A percentile compares a stretch with the other conserved stretches of the same genome.
Evolutionary conservation across 2,113 vertebrate genomes (phyloP).

Genomic region (Burhinus bistriatus): DNA sequence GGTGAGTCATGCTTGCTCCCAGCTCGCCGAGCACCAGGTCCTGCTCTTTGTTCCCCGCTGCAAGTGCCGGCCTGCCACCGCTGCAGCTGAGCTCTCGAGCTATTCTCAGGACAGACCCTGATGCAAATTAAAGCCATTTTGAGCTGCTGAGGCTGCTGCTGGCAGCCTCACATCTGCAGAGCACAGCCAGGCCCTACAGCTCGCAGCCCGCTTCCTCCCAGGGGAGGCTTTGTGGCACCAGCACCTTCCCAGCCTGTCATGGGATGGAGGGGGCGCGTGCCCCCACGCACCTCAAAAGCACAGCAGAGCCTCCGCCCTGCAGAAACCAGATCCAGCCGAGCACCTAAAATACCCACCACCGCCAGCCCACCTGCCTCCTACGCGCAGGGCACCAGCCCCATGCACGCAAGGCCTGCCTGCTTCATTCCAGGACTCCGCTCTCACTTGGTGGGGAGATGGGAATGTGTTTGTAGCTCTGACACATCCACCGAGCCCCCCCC

Average conservation of each 20-base stretch:
- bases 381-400: accelerated
- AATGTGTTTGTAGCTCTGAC: accelerated
- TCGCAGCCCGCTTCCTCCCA: constrained; percentile 38
- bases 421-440: accelerated
- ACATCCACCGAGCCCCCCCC: accelerated
- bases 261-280: not conserved
- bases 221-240: constrained; percentile 19
- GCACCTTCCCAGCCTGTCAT: not conserved
- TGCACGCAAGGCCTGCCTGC: accelerated
- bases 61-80: not conserved
- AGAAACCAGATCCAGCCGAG: not conserved
- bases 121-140: constrained; percentile 69
- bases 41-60: not conserved
- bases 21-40: not conserved
- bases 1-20: not conserved
- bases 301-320: not conserved
- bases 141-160: not conserved
- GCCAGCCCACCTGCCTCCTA: not conserved
- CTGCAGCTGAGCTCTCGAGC: not conserved
- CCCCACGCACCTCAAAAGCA: not conserved
- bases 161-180: not conserved
- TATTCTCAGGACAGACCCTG: not conserved
- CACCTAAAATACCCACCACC: not conserved
- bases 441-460: accelerated
- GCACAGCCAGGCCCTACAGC: not conserved